Evolutionary conservation across 1,140 invertebrate species (phyloP).

Genomic region (Papilio aristodemus): DNA sequence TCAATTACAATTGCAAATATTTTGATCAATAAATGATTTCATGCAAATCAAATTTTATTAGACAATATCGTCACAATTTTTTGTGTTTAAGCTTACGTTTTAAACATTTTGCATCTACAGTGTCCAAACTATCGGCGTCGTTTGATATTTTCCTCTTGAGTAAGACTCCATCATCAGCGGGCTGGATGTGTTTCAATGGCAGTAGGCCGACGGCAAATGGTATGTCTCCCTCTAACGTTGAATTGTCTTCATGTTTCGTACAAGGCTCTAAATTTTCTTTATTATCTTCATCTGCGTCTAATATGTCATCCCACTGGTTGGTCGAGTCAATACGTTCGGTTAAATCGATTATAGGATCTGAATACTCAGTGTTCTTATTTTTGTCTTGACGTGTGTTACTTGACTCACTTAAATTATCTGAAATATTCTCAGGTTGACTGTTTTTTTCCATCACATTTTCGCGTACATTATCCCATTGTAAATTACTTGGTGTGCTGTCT

Average conservation of each 20-base stretch:
- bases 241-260: slow-evolving; percentile 37
- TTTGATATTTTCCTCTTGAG: slow-evolving; percentile 58
- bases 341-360: slow-evolving; percentile 45
- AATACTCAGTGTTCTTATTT: slow-evolving; percentile 12
- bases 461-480: slow-evolving; percentile 52
- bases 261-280: slow-evolving; percentile 42
- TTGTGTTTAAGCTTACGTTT: slow-evolving; percentile 73
- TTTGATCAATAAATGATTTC: not conserved
- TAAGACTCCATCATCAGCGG: slow-evolving; percentile 47
- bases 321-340: slow-evolving; percentile 37
- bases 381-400: slow-evolving; percentile 19
- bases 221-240: slow-evolving; percentile 58
- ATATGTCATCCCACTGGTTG: slow-evolving; percentile 36
- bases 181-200: slow-evolving; percentile 59
- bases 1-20: too few relatives aligned
- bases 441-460: slow-evolving; percentile 31
- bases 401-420: slow-evolving; percentile 21
- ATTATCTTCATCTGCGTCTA: slow-evolving; percentile 36
- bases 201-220: slow-evolving; percentile 69
- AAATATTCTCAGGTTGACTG: slow-evolving; percentile 36
- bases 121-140: slow-evolving; percentile 50
- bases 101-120: slow-evolving; percentile 66
- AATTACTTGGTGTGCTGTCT: slow-evolving; percentile 41
- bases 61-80: slow-evolving; percentile 46
- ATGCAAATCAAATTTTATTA: not conserved